Evolutionary conservation across 2,888 invertebrate genomes (phyloP), one percentile per base, ranked within the genome.

Genomic region (Drosophila kanekoi): DNA sequence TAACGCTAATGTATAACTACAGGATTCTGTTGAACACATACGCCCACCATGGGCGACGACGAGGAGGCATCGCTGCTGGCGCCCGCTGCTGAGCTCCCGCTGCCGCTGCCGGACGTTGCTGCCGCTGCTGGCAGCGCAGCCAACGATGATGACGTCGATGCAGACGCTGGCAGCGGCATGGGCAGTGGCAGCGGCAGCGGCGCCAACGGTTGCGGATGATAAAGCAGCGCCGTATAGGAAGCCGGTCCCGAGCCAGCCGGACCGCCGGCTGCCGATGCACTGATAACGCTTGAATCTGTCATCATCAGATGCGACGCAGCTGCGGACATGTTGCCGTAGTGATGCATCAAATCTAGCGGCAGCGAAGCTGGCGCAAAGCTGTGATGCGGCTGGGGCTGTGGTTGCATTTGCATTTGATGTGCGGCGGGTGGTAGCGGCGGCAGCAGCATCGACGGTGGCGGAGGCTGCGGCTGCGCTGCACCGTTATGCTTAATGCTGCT

Each of bases 11-110:
- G 98, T 93, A 97, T 98, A 92, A 96, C 97, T 91, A 98, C 97
- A 89, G 98, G 97, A 94, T 96, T 97, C 94, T 97, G 97, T 93
- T 97, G 96, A 91, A 97, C 96, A 93, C 97, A 97, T 86, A 97
- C 97, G 77, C 96, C 96, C 90, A 97, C 96, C 96, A 97, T 96
- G 81, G 96, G 96, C 89, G 96, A 96, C 90, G 96, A 96, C 83
- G 95, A 95, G 79, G 91, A 90, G 32, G 90, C 77, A 53, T 84
- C 87, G 65, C 87, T 89, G 70, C 74, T 79, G 65, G 62, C 73
- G 23, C 83, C 64, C 52, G 89, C 65, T 59, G 83, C 62, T 66
- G 87, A 78, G 61, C 57, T 84, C 73, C 60, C 70, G 66, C 56
- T 47, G 20, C 45, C 9, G 38, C 52, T 43, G 48, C 40, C 44